Conservation (phyloP, 2,888 invertebrate species). For the Tetranychus piercei region DNA sequence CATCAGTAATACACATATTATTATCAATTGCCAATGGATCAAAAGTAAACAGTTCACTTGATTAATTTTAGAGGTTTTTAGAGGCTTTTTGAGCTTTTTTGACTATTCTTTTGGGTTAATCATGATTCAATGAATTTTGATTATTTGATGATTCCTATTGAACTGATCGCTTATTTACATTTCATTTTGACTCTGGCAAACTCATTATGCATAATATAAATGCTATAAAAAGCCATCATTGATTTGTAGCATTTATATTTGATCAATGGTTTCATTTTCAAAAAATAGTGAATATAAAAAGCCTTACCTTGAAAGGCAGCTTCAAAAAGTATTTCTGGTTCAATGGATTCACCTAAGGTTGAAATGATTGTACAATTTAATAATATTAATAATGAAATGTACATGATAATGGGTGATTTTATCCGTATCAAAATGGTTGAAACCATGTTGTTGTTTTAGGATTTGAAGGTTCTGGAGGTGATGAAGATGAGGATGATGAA, state of each 20-base stretch:
- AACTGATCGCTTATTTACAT: neutral
- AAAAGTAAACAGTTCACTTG: too few relatives aligned
- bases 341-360: conserved; percentile 4
- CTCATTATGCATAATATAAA: too few relatives aligned
- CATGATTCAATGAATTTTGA: too few relatives aligned
- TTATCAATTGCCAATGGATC: too few relatives aligned
- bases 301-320: conserved; percentile 20
- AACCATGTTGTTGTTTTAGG: neutral
- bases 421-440: neutral
- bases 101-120: too few relatives aligned
- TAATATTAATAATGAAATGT: neutral
- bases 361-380: neutral
- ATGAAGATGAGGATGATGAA: neutral
- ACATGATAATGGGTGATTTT: neutral
- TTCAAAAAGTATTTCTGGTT: conserved; percentile 14
- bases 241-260: neutral
- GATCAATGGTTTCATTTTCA: neutral
- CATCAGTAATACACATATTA: too few relatives aligned
- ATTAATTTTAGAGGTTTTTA: too few relatives aligned
- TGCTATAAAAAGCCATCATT: neutral
- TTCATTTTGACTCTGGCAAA: neutral
- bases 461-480: neutral
- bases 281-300: neutral
- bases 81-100: too few relatives aligned
- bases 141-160: neutral